A percentile compares a stretch with the other conserved stretches of the same genome.
These are phyloP conservation scores for Drosophila pandora DNA, from an alignment of 1,140 invertebrate genomes.

Conservation along the genomic window DNA sequence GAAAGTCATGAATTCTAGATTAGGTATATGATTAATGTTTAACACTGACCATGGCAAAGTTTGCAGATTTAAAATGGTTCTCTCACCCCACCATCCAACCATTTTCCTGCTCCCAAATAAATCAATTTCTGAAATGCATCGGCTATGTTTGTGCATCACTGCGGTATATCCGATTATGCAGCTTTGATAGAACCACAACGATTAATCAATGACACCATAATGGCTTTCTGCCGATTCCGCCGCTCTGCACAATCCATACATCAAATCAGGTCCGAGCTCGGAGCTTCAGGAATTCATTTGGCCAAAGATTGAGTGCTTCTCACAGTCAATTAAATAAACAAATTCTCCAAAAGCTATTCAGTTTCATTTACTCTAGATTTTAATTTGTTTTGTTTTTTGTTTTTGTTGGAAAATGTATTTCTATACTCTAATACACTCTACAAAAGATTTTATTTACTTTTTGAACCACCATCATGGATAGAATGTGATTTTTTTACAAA, in stretches of 20 bases:
- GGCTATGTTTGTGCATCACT: constrained; percentile 4
- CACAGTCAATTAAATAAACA: constrained; percentile 37
- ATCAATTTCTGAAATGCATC: constrained; percentile 35
- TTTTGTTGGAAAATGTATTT: constrained; percentile 27
- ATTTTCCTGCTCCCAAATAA: constrained; percentile 7
- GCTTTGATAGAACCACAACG: constrained; percentile 39
- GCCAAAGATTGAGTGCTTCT: constrained; percentile 6
- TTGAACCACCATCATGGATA: neutral
- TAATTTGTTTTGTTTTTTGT: constrained; percentile 2
- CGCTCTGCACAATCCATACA: neutral
- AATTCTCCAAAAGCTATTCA: constrained; percentile 21
- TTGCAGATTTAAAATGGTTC: constrained; percentile 23
- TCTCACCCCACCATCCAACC: neutral
- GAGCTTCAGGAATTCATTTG: neutral
- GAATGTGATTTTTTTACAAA: neutral
- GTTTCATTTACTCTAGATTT: neutral
- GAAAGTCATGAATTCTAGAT: constrained; percentile 50
- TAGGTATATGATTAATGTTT: constrained; percentile 42
- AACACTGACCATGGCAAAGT: constrained; percentile 27
- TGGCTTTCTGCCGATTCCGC: constrained; percentile 16
- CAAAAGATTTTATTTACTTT: neutral
- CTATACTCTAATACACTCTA: constrained; percentile 9
- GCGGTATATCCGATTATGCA: constrained; percentile 30
- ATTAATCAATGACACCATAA: constrained; percentile 41
- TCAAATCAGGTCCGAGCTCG: constrained; percentile 22